These are phyloP conservation scores for Ischnus inquisitorius DNA, from an alignment of 2,888 invertebrate species.

Conservation along the genomic window DNA sequence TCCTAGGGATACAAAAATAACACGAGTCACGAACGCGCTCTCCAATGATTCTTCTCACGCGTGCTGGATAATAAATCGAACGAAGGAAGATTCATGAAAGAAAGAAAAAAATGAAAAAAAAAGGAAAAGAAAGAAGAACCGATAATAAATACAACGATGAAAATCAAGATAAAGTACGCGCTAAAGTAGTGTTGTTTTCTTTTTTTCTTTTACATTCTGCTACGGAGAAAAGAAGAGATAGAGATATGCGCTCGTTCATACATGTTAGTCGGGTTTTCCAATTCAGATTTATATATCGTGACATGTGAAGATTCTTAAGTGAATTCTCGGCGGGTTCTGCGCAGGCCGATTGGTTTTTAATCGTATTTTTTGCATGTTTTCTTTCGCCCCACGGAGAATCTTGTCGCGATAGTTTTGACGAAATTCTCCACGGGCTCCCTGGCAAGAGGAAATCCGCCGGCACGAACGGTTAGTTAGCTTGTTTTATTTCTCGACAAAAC, in stretches of 20 bases:
- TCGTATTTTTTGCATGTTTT: slow-evolving; percentile 41
- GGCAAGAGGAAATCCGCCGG: background rate
- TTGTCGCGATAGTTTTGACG: slow-evolving; percentile 17
- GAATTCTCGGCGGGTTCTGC: slow-evolving; percentile 2
- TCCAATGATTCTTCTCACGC: slow-evolving; percentile 2
- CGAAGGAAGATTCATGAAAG: slow-evolving; percentile 41
- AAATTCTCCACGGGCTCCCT: slow-evolving; percentile 18
- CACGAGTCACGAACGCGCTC: slow-evolving; percentile 34
- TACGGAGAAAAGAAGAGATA: slow-evolving; percentile 38
- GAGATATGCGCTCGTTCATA: slow-evolving; percentile 57
- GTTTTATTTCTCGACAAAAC: background rate
- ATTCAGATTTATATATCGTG: slow-evolving; percentile 44
- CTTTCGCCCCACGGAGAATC: slow-evolving; percentile 26
- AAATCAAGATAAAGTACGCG: slow-evolving; percentile 59
- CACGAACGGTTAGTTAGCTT: background rate
- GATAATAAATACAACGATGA: slow-evolving; percentile 45
- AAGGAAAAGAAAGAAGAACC: slow-evolving; percentile 16
- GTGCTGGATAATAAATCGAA: slow-evolving; percentile 40
- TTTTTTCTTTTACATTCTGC: slow-evolving; percentile 58
- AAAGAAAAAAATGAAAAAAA: slow-evolving; percentile 20
- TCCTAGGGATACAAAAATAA: slow-evolving; percentile 81
- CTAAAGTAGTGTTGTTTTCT: slow-evolving; percentile 44
- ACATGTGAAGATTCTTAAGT: background rate
- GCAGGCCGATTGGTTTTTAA: slow-evolving; percentile 21
- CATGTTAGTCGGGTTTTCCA: slow-evolving; percentile 67